A percentile compares a stretch with the other conserved stretches of the same genome.
These are phyloP conservation scores for Hydrochoerus hydrochaeris DNA, from an alignment of 2,113 vertebrate species.

Conservation along the genomic window DNA sequence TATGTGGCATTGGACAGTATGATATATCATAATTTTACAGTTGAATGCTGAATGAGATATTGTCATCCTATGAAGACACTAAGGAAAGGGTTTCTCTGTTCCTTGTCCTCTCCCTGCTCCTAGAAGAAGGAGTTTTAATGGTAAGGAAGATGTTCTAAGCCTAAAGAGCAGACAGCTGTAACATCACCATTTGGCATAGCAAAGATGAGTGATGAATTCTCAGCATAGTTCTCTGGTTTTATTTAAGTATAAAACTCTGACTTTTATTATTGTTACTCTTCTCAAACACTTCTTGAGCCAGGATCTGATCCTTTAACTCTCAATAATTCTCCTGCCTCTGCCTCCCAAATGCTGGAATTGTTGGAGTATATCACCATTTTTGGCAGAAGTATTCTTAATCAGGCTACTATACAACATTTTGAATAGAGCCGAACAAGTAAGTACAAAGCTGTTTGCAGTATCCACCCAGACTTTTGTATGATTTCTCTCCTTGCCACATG, in stretches of 20 bases:
- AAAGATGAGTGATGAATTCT: background rate
- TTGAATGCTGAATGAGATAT: background rate
- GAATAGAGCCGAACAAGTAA: background rate
- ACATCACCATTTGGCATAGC: background rate
- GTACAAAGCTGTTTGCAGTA: background rate
- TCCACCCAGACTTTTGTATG: background rate
- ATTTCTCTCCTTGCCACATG: background rate
- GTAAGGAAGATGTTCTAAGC: background rate
- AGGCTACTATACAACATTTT: background rate
- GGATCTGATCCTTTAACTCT: background rate
- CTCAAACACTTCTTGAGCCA: constrained; percentile 24
- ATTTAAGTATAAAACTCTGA: background rate
- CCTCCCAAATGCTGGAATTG: too few species aligned
- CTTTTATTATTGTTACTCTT: constrained; percentile 1
- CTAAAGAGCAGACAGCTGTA: background rate
- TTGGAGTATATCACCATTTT: too few species aligned
- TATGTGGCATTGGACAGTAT: background rate
- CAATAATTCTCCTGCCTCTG: too few species aligned
- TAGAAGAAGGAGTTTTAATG: background rate
- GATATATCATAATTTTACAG: background rate
- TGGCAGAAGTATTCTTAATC: too few species aligned
- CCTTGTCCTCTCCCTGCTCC: background rate
- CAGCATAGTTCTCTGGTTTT: background rate
- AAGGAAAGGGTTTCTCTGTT: background rate
- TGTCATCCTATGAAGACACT: background rate